Evolutionary conservation across 2,888 invertebrate genomes (phyloP), one percentile per base, ranked within the genome.

Genomic region (Drosophila falleni): DNA sequence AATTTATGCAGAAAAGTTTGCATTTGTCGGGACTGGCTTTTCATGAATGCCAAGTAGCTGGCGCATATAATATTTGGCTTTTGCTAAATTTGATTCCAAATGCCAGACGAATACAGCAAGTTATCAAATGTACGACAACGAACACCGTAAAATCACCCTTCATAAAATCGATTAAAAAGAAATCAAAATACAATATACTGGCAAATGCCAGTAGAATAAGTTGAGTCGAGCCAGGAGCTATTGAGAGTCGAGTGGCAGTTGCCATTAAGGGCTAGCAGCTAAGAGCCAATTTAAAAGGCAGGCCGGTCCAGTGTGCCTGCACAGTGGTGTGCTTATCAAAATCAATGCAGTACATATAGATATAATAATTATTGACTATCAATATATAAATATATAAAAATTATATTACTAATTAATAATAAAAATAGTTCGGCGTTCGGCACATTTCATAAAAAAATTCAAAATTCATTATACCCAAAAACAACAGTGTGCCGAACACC

Each of bases 61-160:
- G 26, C 54, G 67, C 62, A 60, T 73, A 59, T 66, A 62, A 58
- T 62, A 63, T 67, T 56, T 33, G 51, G 59, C 61, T 76, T 71
- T 75, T 71, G 70, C 55, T 77, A 79, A 83, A 84, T 84, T 87
- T 81, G 60, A 77, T 81, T 79, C 53, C 35, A 68, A 82, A 66
- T 62, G 56, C 59, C 49, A 64, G 41, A 67, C 70, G 65, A 78
- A 74, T 63, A 79, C 64, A 71, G 73, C 71, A 26, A 37, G 56
- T 46, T 56, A 33, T 23, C 35, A 56, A 35, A 10, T 23, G 11
- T 15, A 33, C 31, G 33, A 29, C 53, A 15, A 31, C 15, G 35
- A 19, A 13, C 19, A 54, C 13, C 31, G 31, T 9, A 15, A 70
- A 72, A 60, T 58, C 69, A 65, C 31, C 65, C 61, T 42, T 31